These are phyloP conservation scores for Alentia gelatinosa DNA, from an alignment of 2,888 invertebrate genomes.

Conservation along the genomic window DNA sequence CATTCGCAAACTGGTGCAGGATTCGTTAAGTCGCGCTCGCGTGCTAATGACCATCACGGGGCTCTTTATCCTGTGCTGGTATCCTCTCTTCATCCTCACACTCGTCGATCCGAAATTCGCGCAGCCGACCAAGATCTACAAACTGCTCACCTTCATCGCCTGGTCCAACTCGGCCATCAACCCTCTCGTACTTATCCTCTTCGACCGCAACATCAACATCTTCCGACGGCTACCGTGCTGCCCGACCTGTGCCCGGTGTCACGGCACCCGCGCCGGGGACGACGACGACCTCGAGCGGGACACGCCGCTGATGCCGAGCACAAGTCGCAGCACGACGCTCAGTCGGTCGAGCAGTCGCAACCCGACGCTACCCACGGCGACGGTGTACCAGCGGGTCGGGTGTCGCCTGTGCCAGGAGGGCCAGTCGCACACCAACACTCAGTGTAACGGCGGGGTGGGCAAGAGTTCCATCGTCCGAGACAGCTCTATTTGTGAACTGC, in stretches of 20 bases:
- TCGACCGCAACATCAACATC: constrained; percentile 78
- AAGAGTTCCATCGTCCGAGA: constrained; percentile 60
- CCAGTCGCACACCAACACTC: constrained; percentile 58
- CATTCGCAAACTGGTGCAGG: constrained; percentile 70
- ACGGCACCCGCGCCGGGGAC: not conserved
- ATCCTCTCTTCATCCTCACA: constrained; percentile 78
- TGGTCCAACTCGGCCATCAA: constrained; percentile 80
- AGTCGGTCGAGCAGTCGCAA: constrained; percentile 55
- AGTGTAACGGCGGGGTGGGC: constrained; percentile 63
- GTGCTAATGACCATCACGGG: constrained; percentile 77
- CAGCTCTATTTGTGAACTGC: constrained; percentile 63
- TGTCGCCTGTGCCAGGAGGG: constrained; percentile 65
- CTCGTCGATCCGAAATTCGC: constrained; percentile 77
- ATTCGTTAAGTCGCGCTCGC: constrained; percentile 76
- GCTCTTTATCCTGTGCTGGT: constrained; percentile 79
- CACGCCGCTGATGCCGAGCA: constrained; percentile 54
- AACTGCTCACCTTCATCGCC: constrained; percentile 79
- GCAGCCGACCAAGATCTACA: constrained; percentile 78
- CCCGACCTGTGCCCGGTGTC: constrained; percentile 31
- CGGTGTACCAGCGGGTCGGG: constrained; percentile 65
- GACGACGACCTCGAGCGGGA: constrained; percentile 20
- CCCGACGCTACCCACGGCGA: constrained; percentile 46
- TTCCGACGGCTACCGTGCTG: constrained; percentile 67
- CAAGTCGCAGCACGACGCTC: constrained; percentile 53
- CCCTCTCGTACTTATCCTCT: constrained; percentile 77